Conservation (phyloP, 2,113 vertebrate genomes). For the Gulo gulo region DNA sequence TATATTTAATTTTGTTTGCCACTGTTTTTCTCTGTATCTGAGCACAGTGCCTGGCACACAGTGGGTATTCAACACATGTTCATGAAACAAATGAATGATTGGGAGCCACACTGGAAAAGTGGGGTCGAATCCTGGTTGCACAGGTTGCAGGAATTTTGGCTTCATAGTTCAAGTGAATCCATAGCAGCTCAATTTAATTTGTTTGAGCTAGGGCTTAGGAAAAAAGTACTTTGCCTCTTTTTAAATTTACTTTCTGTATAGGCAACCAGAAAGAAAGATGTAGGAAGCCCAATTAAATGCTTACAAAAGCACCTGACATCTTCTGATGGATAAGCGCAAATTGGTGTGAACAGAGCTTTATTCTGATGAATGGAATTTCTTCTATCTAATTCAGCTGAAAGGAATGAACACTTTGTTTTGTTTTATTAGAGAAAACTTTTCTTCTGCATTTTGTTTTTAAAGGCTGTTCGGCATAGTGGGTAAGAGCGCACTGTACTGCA, state of each 20-base stretch:
- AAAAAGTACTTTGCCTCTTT: not conserved
- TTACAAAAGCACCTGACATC: not conserved
- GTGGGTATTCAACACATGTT: not conserved
- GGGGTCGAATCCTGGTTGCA: not conserved
- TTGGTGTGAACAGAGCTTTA: not conserved
- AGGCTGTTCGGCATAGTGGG: not conserved
- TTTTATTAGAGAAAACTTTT: not conserved
- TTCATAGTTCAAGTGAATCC: not conserved
- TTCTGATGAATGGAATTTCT: not conserved
- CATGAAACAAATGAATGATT: not conserved
- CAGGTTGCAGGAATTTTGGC: not conserved
- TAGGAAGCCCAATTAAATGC: not conserved
- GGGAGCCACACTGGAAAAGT: not conserved
- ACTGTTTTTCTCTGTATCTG: not conserved
- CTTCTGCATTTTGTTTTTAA: constrained; percentile 11
- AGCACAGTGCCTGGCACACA: not conserved
- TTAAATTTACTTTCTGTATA: not conserved
- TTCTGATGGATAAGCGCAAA: not conserved
- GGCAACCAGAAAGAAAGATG: not conserved
- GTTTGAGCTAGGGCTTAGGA: not conserved
- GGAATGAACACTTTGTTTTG: not conserved
- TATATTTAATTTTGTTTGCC: not conserved
- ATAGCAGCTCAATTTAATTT: not conserved
- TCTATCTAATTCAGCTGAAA: not conserved
- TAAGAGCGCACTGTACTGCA: not conserved